Conservation (phyloP, 2,797 vertebrate genomes). For the Notolepis coatsorum region DNA sequence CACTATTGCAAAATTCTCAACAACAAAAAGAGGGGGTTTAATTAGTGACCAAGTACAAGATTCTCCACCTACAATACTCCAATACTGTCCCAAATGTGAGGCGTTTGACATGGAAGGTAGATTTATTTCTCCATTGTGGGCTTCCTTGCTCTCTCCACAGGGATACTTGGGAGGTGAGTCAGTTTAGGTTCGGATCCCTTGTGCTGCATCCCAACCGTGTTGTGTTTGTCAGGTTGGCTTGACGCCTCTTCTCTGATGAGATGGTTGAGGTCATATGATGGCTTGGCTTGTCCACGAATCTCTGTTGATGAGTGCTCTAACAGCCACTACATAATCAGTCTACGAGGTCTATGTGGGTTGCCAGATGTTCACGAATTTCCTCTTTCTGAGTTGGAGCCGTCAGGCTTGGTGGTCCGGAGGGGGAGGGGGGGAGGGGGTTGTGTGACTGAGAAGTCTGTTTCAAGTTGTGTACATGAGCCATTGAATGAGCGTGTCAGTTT, state of each 20-base stretch:
- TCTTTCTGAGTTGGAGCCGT: no score
- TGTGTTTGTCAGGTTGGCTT: not conserved
- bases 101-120: not conserved
- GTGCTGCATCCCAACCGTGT: not conserved
- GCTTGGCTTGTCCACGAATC: no score
- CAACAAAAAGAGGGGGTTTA: no score
- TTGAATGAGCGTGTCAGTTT: constrained; percentile 7
- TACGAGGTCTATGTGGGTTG: not conserved
- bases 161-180: not conserved
- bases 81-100: not conserved
- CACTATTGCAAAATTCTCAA: no score
- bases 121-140: not conserved
- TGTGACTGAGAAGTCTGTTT: not conserved
- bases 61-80: no score
- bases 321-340: not conserved
- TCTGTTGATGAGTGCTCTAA: no score
- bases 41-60: no score
- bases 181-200: not conserved
- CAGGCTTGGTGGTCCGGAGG: constrained; percentile 4
- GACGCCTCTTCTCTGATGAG: constrained; percentile 5
- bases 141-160: not conserved
- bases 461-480: constrained; percentile 24
- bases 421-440: not conserved
- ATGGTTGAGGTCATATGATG: constrained; percentile 12
- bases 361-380: not conserved